Evolutionary conservation across 2,888 invertebrate genomes (phyloP).

Genomic region (Notodonta ziczac): DNA sequence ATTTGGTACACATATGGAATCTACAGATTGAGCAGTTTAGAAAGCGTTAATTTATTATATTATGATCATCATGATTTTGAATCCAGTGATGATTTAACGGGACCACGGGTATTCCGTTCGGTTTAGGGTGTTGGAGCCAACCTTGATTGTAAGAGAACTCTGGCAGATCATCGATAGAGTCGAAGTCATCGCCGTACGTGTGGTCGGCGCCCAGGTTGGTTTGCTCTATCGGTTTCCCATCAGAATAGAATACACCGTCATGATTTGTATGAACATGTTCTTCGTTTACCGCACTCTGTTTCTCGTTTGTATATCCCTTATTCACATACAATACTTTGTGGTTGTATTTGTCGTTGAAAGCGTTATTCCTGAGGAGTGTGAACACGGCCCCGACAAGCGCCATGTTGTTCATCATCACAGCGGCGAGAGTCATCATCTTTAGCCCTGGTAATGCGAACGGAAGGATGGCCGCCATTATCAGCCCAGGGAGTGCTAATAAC

Average conservation of each 20-base stretch:
- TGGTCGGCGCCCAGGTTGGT: slow-evolving; percentile 17
- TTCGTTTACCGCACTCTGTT: slow-evolving; percentile 40
- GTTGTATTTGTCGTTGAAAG: slow-evolving; percentile 80
- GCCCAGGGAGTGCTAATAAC: slow-evolving; percentile 85
- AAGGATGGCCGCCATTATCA: slow-evolving; percentile 87
- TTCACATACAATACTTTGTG: slow-evolving; percentile 85
- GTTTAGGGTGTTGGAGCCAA: slow-evolving; percentile 20
- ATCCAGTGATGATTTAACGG: slow-evolving; percentile 1
- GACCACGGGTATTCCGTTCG: background rate
- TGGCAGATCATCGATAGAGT: slow-evolving; percentile 43
- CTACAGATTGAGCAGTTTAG: background rate
- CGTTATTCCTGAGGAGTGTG: slow-evolving; percentile 83
- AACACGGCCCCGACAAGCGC: slow-evolving; percentile 86
- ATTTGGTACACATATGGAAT: background rate
- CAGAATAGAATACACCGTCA: slow-evolving; percentile 27
- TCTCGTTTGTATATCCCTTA: slow-evolving; percentile 82
- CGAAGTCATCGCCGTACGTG: slow-evolving; percentile 33
- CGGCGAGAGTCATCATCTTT: slow-evolving; percentile 86
- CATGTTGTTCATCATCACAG: slow-evolving; percentile 87
- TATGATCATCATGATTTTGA: background rate
- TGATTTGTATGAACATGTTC: slow-evolving; percentile 39
- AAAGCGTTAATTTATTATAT: background rate
- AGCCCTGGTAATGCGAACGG: slow-evolving; percentile 88
- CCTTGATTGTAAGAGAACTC: slow-evolving; percentile 22
- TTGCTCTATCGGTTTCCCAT: slow-evolving; percentile 21